phyloP scores from a whole-genome alignment of 2,888 invertebrate species.

The Eupelmus urozonus region DNA sequence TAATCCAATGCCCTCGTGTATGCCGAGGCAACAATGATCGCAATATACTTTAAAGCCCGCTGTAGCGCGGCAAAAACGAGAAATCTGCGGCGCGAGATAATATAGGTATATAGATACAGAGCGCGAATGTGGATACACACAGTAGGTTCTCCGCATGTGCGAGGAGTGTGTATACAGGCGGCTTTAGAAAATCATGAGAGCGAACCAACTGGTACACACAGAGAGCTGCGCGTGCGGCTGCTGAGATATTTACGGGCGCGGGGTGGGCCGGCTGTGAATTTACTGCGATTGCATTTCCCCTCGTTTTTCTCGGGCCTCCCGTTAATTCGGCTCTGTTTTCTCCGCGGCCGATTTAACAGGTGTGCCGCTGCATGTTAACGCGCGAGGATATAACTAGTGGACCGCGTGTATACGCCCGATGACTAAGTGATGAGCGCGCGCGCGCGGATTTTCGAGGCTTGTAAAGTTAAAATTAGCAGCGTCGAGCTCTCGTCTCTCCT shows the following conservation, averaged over 20 bases:
- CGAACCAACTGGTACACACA: no score
- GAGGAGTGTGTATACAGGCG: constrained; percentile 2
- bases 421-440: constrained; percentile 36
- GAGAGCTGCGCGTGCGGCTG: constrained; percentile 46
- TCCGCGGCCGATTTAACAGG: background rate
- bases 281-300: constrained; percentile 69
- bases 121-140: background rate
- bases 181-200: constrained; percentile 68
- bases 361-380: background rate
- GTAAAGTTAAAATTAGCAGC: constrained; percentile 49
- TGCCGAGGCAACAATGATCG: constrained; percentile 34
- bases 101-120: constrained; percentile 23
- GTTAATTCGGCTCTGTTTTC: background rate
- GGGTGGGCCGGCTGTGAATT: constrained; percentile 65
- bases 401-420: constrained; percentile 19
- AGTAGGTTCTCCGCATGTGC: constrained; percentile 24
- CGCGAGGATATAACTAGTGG: background rate
- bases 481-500: constrained; percentile 2
- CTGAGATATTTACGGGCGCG: constrained; percentile 66
- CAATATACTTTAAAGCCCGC: background rate
- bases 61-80: constrained; percentile 18
- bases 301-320: background rate
- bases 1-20: constrained; percentile 68
- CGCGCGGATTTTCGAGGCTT: constrained; percentile 11
- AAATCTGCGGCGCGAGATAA: constrained; percentile 30